Percentiles rank a stretch among this genome's conserved stretches.
phyloP scores from a whole-genome alignment of 2,888 invertebrate species.

The Erebia palarica region DNA sequence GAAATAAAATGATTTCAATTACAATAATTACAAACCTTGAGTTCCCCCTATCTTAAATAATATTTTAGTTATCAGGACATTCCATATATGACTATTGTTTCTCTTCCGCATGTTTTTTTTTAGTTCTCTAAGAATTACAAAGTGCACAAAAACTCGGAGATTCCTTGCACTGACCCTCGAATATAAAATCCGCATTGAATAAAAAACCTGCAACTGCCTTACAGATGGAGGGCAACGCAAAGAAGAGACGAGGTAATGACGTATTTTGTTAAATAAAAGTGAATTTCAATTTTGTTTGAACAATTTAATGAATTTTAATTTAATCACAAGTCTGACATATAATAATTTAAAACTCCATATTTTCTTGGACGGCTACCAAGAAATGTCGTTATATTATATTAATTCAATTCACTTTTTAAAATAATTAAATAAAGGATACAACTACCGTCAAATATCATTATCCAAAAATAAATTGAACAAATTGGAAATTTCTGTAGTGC shows the following conservation, averaged over 20 bases:
- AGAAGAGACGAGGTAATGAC: background rate
- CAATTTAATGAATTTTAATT: no score
- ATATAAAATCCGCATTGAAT: conserved; percentile 16
- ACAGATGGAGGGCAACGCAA: conserved; percentile 11
- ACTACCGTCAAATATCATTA: no score
- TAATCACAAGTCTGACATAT: no score
- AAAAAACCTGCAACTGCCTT: background rate
- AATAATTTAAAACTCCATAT: no score
- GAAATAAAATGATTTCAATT: no score
- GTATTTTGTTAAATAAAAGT: background rate
- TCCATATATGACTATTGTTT: background rate
- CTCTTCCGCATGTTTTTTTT: background rate
- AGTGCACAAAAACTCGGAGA: conserved; percentile 3
- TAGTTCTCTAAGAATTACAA: conserved; percentile 1
- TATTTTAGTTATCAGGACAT: background rate
- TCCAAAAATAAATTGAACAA: no score
- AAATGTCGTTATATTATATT: no score
- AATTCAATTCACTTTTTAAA: no score
- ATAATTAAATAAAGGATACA: no score
- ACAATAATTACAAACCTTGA: no score
- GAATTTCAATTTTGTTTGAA: background rate
- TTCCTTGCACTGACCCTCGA: conserved; percentile 15
- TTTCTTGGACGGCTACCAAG: no score
- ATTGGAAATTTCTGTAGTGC: no score
- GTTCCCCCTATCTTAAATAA: background rate